phyloP scores from a whole-genome alignment of 2,797 vertebrate species.

The Karalla daura region DNA sequence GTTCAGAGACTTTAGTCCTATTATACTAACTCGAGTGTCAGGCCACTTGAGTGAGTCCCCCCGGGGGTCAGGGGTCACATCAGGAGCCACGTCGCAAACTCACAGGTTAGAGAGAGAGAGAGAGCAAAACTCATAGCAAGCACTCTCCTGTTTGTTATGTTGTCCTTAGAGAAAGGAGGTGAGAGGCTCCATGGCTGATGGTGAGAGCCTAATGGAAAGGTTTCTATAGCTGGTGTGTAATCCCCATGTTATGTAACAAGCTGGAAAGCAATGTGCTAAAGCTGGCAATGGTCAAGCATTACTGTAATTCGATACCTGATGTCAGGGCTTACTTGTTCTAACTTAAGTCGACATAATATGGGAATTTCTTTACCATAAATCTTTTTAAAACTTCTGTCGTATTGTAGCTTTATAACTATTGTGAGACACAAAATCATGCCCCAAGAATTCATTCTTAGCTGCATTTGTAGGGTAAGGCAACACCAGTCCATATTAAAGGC shows the following conservation, averaged over 20 bases:
- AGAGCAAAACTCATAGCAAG: no score
- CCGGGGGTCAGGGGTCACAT: constrained; percentile 30
- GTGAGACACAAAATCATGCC: no score
- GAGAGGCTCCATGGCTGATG: not conserved
- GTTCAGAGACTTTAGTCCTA: constrained; percentile 46
- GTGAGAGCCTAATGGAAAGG: not conserved
- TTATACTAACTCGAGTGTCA: constrained; percentile 41
- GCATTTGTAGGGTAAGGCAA: no score
- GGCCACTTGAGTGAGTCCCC: not conserved
- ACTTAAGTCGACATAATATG: no score
- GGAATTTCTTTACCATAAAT: no score
- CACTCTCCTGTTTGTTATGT: no score
- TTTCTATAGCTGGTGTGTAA: constrained; percentile 21
- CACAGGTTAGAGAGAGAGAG: not conserved
- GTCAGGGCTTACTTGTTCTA: not conserved
- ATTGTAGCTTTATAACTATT: no score
- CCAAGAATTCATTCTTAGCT: no score
- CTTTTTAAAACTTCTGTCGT: no score
- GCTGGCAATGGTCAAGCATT: not conserved
- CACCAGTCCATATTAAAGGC: no score
- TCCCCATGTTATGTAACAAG: constrained; percentile 37
- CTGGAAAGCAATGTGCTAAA: not conserved
- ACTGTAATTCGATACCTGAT: not conserved
- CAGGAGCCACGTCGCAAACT: not conserved
- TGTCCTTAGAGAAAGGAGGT: not conserved